A percentile compares a stretch with the other conserved stretches of the same genome.
phyloP scores from a whole-genome alignment of 2,888 invertebrate species.

The Fabriciana adippe region DNA sequence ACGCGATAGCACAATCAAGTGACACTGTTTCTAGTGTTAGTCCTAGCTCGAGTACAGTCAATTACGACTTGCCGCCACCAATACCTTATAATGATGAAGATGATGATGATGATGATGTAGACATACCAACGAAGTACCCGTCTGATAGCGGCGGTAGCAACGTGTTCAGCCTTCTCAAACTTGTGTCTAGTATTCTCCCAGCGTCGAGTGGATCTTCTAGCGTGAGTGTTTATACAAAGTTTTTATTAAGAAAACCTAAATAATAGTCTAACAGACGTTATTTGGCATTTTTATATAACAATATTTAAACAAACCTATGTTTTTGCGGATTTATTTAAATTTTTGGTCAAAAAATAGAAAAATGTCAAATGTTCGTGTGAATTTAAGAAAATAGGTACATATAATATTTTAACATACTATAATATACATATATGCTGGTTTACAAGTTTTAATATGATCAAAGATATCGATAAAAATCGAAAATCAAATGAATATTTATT shows the following conservation, averaged over 20 bases:
- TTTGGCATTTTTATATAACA: neutral
- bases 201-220: constrained; percentile 51
- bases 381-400: too few species aligned
- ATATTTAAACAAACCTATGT: neutral
- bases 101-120: constrained; percentile 56
- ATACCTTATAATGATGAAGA: constrained; percentile 47
- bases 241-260: neutral
- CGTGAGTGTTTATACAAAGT: constrained; percentile 50
- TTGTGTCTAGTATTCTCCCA: constrained; percentile 61
- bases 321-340: too few species aligned
- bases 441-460: too few species aligned
- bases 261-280: neutral
- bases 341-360: too few species aligned
- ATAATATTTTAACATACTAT: too few species aligned
- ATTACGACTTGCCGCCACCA: constrained; percentile 30
- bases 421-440: too few species aligned
- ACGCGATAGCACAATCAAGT: constrained; percentile 5
- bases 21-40: constrained; percentile 5
- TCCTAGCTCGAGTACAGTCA: constrained; percentile 8
- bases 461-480: too few species aligned
- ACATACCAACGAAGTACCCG: constrained; percentile 41
- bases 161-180: constrained; percentile 62
- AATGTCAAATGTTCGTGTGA: too few species aligned
- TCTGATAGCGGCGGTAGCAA: constrained; percentile 59
- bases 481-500: too few species aligned